phyloP scores from a whole-genome alignment of 2,113 vertebrate genomes.

The Nesoenas mayeri region DNA sequence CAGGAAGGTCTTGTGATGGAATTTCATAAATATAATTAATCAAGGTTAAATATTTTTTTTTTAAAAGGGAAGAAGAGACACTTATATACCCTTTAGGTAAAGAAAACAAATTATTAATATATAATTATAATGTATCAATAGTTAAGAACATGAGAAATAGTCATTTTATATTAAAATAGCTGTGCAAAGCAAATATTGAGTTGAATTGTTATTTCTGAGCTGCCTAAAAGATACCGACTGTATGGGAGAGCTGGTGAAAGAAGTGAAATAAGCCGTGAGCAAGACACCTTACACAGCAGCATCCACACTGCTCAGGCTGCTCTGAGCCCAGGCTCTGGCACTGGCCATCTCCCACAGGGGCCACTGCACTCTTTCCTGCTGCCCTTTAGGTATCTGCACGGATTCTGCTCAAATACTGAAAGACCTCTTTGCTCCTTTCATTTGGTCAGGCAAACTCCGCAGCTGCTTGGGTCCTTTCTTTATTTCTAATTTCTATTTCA shows the following conservation, averaged over 20 bases:
- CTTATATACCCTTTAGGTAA: background rate
- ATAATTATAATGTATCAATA: background rate
- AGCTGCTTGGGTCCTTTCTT: background rate
- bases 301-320: background rate
- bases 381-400: background rate
- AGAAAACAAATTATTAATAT: background rate
- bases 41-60: background rate
- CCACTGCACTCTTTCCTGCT: background rate
- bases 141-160: background rate
- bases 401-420: background rate
- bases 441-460: background rate
- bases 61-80: background rate
- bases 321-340: background rate
- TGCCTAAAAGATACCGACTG: background rate
- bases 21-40: slow-evolving; percentile 47
- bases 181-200: background rate
- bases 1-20: slow-evolving; percentile 60
- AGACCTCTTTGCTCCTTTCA: background rate
- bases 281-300: background rate
- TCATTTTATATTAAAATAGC: background rate
- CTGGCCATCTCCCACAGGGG: background rate
- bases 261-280: background rate
- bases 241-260: background rate
- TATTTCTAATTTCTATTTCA: background rate
- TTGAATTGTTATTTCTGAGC: background rate